Evolutionary conservation across 2,113 vertebrate genomes (phyloP), one percentile per base, ranked within the genome.

Genomic region (Muntiacus muntjak): DNA sequence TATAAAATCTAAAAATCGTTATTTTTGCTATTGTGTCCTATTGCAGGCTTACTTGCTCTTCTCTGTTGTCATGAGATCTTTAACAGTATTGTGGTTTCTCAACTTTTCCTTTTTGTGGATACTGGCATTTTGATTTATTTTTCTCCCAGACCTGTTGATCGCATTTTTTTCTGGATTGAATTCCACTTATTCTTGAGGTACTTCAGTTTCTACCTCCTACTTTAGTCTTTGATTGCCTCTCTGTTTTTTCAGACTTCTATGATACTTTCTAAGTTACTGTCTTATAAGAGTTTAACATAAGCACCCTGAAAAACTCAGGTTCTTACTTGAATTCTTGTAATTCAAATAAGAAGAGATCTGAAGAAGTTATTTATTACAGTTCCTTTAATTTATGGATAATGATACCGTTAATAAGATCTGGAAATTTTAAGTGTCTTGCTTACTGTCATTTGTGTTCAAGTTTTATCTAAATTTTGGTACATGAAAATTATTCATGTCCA

Each of bases 181-280:
- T 89, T 91, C 89, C 15, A 10, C 96, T 97, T 67, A 87, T 86
- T 89, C 78, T 97, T 96, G 7, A 95, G 62, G 47, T 84, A 82
- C 26, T 91, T 91, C 0, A 45, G 52, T 94, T 93, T 93, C 74
- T 97, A 71, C 87, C 87, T 97, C 83, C 85, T 93, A 33, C 54
- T 4, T 33, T 86, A 94, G 79, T 85, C 92, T 98, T 96, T 76
- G 90, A 74, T 90, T 92, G 45, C 95, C 97, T 97, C 93, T 97
- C 91, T 96, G 47, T n/a, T 88, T 88, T 96, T 96, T 86, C 52
- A 64, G 94, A 43, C 97, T 98, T 98, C 93, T 98, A 76, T 94
- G 88, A 98, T 95, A 93, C 85, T 97, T 97, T 97, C 96, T 97
- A 98, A 98, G 97, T 97, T 97, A 97, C 60, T 93, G 40, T 97